Conservation (phyloP, 2,888 invertebrate genomes). For the Drosophila algonquin region DNA sequence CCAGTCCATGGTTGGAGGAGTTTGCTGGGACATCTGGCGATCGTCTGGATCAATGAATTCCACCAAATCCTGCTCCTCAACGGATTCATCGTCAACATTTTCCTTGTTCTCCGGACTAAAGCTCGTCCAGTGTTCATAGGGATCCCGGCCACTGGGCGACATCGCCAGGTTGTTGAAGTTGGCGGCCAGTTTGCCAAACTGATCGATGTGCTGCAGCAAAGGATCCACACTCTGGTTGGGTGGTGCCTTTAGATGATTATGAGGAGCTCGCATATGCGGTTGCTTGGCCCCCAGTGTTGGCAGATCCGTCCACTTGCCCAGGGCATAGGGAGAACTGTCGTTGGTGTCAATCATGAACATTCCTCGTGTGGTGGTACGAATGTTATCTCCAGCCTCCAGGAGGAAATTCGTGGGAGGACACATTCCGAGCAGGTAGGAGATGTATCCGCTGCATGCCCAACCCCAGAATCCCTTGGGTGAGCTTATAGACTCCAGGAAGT, state of each 20-base stretch:
- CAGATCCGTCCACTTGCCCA: constrained; percentile 85
- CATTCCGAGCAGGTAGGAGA: constrained; percentile 86
- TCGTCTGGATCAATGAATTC: constrained; percentile 47
- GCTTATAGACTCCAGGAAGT: constrained; percentile 88
- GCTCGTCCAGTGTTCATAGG: constrained; percentile 81
- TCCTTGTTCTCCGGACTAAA: constrained; percentile 64
- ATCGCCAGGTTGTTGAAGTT: constrained; percentile 81
- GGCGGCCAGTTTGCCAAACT: constrained; percentile 82
- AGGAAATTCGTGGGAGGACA: constrained; percentile 85
- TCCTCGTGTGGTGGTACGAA: constrained; percentile 83
- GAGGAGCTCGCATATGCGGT: constrained; percentile 34
- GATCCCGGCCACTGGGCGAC: constrained; percentile 69
- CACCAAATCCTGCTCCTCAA: constrained; percentile 64
- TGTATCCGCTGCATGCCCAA: constrained; percentile 87
- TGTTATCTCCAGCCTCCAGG: constrained; percentile 85
- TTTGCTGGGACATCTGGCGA: constrained; percentile 18
- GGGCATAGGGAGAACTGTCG: constrained; percentile 86
- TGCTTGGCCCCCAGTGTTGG: constrained; percentile 73
- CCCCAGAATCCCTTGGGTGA: constrained; percentile 88
- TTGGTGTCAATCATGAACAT: constrained; percentile 86
- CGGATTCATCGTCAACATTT: constrained; percentile 53
- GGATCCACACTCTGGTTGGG: constrained; percentile 69
- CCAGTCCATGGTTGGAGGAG: constrained; percentile 57
- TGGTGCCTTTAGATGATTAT: constrained; percentile 38
- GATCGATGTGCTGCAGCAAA: constrained; percentile 79